Evolutionary conservation across 2,888 invertebrate species (phyloP).

Genomic region (Tuberolachnus salignus): DNA sequence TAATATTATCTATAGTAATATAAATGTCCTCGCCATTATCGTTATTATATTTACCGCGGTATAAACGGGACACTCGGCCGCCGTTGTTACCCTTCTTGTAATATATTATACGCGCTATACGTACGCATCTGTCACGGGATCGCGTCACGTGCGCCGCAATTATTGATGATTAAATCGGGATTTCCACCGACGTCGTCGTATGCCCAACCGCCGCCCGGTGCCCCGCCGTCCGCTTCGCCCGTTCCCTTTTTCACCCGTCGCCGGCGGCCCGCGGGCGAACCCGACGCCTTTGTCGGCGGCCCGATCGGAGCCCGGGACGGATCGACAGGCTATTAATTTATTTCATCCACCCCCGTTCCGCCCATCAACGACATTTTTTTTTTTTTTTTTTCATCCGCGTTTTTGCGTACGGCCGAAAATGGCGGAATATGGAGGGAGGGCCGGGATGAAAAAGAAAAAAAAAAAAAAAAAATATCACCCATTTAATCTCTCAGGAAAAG

Average conservation of each 20-base stretch:
- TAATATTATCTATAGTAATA: too few species aligned
- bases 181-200: constrained; percentile 30
- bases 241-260: neutral
- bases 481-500: constrained; percentile 46
- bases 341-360: neutral
- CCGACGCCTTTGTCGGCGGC: neutral
- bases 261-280: too few species aligned
- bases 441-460: neutral
- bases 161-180: constrained; percentile 57
- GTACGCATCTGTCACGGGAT: constrained; percentile 35
- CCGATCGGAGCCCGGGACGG: neutral
- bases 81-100: neutral
- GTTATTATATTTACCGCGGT: neutral
- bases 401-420: constrained; percentile 4
- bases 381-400: neutral
- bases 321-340: constrained; percentile 56
- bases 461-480: constrained; percentile 6
- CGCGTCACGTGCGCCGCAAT: constrained; percentile 55
- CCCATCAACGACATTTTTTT: neutral
- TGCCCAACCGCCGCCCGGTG: neutral
- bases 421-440: neutral
- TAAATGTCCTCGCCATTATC: too few species aligned
- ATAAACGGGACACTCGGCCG: neutral
- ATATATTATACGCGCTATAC: neutral
- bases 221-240: too few species aligned